Base-by-base conservation (phyloP, 64 coral and sea anemone species). In the Actinia tenebrosa region DNA sequence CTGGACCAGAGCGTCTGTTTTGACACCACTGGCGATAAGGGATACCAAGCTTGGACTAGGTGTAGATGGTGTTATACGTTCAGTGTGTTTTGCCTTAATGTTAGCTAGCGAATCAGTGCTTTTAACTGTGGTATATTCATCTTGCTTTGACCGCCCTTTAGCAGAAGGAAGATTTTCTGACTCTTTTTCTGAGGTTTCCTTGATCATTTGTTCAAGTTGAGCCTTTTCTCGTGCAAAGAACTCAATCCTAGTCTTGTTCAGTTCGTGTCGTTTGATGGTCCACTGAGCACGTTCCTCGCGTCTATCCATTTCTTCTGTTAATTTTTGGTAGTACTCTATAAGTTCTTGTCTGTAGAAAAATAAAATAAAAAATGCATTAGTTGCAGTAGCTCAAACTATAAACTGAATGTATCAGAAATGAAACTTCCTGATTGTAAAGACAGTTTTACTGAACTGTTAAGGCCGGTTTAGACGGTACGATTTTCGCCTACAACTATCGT, bases 241-340 rank as follows among this genome's bases (percentile, higher is more conserved):
- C 79, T 98, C 86, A 13, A 78, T 47, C 62, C 96, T 85, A 71
- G 84, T 44, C 18, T 82, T 68, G 66, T 92, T 45, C 25, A 94
- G 59, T 75, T 86, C 78, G 83, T 92, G 82, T 17, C 90, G 77
- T 16, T 80, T 75, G 20, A 94, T 98, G 16, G 17, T 47, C 97
- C 97, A 99, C 44, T 92, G 87, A 10, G 97, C 97, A n/a, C 89
- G 90, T 19, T 91, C 69, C 50, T 99, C 97, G 53, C 97, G 53
- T 22, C 78, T 72, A 44, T 95, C 90, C 43, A 90, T 84, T 63
- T 99, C 91, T n/a, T 85, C 71, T 46, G 16, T 91, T 13, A 99
- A 54, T 44, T 91, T 83, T 52, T 99, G 91, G 53, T 99, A 99
- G 88, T 99, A 99, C 19, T 91, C 91, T 53, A 95, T 93, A 10